Evolutionary conservation across 1,140 invertebrate species (phyloP).

Genomic region (Pogonognathellus flavescens): DNA sequence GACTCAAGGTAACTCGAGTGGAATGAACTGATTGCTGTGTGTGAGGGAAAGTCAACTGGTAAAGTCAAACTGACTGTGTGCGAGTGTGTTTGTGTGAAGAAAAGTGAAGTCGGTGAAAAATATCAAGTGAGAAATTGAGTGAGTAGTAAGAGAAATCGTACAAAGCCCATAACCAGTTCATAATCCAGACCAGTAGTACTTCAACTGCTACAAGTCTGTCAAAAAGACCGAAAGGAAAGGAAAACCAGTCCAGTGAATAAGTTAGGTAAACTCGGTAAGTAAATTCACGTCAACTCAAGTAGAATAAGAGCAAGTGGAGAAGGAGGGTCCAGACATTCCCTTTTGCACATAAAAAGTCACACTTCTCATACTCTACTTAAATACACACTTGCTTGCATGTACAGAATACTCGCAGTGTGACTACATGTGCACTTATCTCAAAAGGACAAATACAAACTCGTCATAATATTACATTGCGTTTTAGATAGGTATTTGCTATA

Average conservation of each 20-base stretch:
- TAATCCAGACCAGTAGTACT: too few species aligned
- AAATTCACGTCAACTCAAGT: slow-evolving; percentile 11
- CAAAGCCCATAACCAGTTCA: too few species aligned
- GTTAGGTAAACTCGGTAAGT: not conserved
- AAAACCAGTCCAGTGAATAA: not conserved
- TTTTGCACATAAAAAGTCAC: too few species aligned
- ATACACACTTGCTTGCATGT: too few species aligned
- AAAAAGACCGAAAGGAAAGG: slow-evolving; percentile 13
- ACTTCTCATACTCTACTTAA: too few species aligned
- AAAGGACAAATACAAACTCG: too few species aligned
- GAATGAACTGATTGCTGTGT: slow-evolving; percentile 34
- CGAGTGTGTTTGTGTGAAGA: not conserved
- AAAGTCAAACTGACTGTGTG: not conserved
- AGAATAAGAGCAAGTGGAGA: slow-evolving; percentile 6
- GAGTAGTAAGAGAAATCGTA: too few species aligned
- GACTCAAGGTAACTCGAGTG: slow-evolving; percentile 4
- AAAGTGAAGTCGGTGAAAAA: not conserved
- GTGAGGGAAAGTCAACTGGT: slow-evolving; percentile 28
- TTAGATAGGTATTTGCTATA: too few species aligned
- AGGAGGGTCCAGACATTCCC: not conserved
- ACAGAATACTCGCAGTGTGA: too few species aligned
- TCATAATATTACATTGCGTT: too few species aligned
- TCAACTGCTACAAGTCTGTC: not conserved
- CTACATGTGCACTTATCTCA: too few species aligned
- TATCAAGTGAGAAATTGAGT: not conserved